A percentile compares a stretch with the other conserved stretches of the same genome.
Conservation (phyloP, 2,797 vertebrate species). For the Amniataba percoides region DNA sequence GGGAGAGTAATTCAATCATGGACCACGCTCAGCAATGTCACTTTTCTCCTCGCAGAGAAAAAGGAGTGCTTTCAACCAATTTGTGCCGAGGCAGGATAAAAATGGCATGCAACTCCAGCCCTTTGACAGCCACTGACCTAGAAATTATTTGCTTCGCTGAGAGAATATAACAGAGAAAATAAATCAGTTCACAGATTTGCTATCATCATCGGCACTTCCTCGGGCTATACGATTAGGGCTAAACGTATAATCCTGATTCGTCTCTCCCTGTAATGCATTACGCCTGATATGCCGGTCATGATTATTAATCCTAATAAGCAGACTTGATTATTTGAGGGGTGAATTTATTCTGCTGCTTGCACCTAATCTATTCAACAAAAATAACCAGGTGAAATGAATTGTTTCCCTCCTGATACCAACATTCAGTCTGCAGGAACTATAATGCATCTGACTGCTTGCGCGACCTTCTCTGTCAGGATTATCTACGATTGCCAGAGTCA, state of each 20-base stretch:
- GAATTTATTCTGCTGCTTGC: neutral
- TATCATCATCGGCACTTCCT: slow-evolving; percentile 45
- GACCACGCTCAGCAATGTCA: slow-evolving; percentile 48
- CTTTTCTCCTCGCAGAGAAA: slow-evolving; percentile 52
- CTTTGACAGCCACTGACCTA: slow-evolving; percentile 82
- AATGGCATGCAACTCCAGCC: slow-evolving; percentile 74
- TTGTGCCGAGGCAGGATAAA: slow-evolving; percentile 77
- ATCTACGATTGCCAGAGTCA: slow-evolving; percentile 28
- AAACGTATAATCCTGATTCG: slow-evolving; percentile 58
- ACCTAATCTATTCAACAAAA: neutral
- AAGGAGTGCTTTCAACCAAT: slow-evolving; percentile 75
- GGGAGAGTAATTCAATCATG: slow-evolving; percentile 51
- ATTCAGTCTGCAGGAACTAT: neutral
- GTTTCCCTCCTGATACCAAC: neutral
- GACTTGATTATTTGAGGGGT: neutral
- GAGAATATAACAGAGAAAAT: slow-evolving; percentile 65
- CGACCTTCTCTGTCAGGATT: slow-evolving; percentile 1
- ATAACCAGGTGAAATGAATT: slow-evolving; percentile 10
- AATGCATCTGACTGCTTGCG: neutral
- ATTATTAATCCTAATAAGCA: slow-evolving; percentile 35
- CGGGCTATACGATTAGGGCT: slow-evolving; percentile 37
- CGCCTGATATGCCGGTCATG: neutral
- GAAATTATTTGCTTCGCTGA: slow-evolving; percentile 76
- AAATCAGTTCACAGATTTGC: slow-evolving; percentile 66
- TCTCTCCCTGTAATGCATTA: neutral